Evolutionary conservation across 2,113 vertebrate genomes (phyloP).

Genomic region (Saimiri boliviensis): DNA sequence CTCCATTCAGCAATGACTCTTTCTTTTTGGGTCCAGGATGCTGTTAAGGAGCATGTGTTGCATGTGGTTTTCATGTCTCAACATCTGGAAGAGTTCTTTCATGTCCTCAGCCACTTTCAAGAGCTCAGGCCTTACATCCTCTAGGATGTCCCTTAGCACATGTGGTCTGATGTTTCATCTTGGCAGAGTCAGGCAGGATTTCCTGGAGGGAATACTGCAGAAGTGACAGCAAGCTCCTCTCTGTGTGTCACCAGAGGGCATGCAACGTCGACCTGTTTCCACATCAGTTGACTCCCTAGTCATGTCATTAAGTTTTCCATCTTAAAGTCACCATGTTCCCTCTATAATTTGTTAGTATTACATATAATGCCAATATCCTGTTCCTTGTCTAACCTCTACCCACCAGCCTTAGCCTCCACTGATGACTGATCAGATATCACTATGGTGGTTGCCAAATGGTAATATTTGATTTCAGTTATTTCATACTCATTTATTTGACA

Average conservation of each 20-base stretch:
- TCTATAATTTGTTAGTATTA: background rate
- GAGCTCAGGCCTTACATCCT: background rate
- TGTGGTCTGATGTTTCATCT: background rate
- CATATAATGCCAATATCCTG: background rate
- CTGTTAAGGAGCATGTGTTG: background rate
- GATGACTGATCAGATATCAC: background rate
- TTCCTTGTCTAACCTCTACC: background rate
- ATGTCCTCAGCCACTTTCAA: background rate
- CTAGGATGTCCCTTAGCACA: background rate
- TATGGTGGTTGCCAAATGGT: background rate
- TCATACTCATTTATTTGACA: background rate
- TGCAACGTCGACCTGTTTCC: fast-evolving
- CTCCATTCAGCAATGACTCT: background rate
- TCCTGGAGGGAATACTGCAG: background rate
- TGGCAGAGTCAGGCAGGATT: background rate
- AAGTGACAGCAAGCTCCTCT: background rate
- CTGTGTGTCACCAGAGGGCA: fast-evolving
- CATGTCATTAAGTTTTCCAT: background rate
- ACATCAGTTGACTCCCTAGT: background rate
- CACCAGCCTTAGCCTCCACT: background rate
- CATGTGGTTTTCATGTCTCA: too few relatives aligned
- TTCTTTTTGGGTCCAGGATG: background rate
- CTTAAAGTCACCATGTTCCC: background rate
- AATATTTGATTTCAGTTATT: background rate
- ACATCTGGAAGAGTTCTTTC: background rate